Base-by-base conservation (phyloP, 2,888 invertebrate genomes). In the Metallyticus violacea region DNA sequence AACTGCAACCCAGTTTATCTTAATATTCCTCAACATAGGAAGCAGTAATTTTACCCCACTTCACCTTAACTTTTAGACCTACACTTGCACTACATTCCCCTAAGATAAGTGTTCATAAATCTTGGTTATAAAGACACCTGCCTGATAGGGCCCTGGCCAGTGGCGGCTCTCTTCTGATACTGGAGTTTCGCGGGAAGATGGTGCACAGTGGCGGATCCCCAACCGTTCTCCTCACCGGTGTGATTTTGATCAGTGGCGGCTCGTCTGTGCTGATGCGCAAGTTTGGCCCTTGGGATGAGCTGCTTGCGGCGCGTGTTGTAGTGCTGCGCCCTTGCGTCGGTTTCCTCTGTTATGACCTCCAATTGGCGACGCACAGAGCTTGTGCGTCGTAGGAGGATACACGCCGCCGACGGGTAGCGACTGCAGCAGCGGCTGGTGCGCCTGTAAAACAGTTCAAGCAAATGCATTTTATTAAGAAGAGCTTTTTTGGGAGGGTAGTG, bases 181-280 rank as follows among this genome's bases (percentile, higher is more conserved):
- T 62, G 40, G 1, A 62, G 4, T 62, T 22, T 62, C 1, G 22
- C 40, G 4, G 40, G 40, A 15, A 62, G 40, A 7, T 15, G 40
- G n/a, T n/a, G n/a, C 22, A 15, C 40, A 62, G 40, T 62, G 40
- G 40, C 40, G 40, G 40, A 9, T 62, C 40, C 81, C 90, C 90
- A 28, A 22, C n/a, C 1, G 7, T 27, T 15, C 0, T 79, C 27
- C 9, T 26, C 80, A n/a, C n/a, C n/a, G n/a, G n/a, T n/a, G n/a
- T n/a, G n/a, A n/a, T n/a, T n/a, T n/a, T n/a, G n/a, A n/a, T 29
- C 29, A 28, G 28, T n/a, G 28, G 3, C 29, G 80, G 80, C 22
- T 29, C 29, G 6, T 30, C 29, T 22, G n/a, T 80, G 80, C 29
- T 62, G 77, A 6, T 30, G 79, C 1, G 26, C 26, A 0, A 87